Conservation (phyloP, 2,888 invertebrate genomes). For the Agriopis aurantiaria region DNA sequence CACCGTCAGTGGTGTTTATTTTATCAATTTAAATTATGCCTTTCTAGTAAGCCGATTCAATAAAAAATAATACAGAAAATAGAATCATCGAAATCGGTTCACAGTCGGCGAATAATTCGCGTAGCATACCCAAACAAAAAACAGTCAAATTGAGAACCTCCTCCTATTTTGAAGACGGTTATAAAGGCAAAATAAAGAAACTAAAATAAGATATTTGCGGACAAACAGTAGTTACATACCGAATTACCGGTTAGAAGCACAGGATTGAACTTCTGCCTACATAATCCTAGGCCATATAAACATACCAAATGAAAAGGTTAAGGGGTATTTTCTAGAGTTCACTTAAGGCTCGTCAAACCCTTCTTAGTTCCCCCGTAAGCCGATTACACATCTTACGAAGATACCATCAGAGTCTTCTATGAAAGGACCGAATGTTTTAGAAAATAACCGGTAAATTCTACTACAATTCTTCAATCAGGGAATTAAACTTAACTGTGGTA, state of each 20-base stretch:
- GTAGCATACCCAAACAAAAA: no score
- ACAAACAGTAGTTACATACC: not conserved
- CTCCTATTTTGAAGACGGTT: no score
- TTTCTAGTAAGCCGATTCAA: no score
- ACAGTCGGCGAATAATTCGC: no score
- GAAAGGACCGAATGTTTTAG: not conserved
- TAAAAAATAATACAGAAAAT: no score
- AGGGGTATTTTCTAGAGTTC: conserved; percentile 26
- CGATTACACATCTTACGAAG: conserved; percentile 36
- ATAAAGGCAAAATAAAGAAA: not conserved
- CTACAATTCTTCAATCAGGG: no score
- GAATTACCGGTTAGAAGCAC: not conserved
- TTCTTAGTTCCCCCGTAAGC: conserved; percentile 35
- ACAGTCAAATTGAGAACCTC: no score
- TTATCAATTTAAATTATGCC: no score
- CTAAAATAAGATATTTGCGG: not conserved
- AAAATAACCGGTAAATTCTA: not conserved
- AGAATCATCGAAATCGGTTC: no score
- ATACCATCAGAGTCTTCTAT: conserved; percentile 30
- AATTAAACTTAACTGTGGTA: no score
- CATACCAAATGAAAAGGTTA: conserved; percentile 28
- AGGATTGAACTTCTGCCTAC: conserved; percentile 1
- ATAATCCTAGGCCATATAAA: conserved; percentile 25
- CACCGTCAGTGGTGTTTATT: no score
- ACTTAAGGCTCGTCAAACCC: conserved; percentile 36